phyloP scores from a whole-genome alignment of 2,113 vertebrate species.

The Larimichthys crocea region DNA sequence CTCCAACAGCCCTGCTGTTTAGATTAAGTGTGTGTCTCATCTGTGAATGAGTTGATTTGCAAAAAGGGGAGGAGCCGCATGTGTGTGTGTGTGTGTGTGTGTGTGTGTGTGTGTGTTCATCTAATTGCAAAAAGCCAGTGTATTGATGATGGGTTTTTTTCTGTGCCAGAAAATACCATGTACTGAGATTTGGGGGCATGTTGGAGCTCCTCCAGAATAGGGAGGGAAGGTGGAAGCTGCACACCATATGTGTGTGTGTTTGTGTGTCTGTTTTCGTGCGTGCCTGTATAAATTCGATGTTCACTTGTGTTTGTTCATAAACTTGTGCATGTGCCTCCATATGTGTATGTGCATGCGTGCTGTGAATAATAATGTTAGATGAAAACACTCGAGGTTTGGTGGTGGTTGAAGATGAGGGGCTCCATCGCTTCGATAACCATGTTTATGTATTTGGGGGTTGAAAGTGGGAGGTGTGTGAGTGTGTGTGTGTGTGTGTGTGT shows the following conservation, averaged over 20 bases:
- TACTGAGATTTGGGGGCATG: constrained; percentile 46
- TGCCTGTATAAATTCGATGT: constrained; percentile 43
- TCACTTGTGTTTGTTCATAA: constrained; percentile 62
- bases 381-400: constrained; percentile 53
- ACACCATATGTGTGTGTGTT: constrained; percentile 45
- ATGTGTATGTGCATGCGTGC: constrained; percentile 37
- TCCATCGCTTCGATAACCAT: constrained; percentile 51
- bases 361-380: constrained; percentile 62
- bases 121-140: constrained; percentile 57
- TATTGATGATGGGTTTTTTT: constrained; percentile 44
- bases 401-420: constrained; percentile 50
- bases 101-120: constrained; percentile 31
- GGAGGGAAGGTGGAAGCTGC: constrained; percentile 50
- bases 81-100: background rate
- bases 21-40: constrained; percentile 61
- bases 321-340: constrained; percentile 43
- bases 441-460: constrained; percentile 47
- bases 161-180: constrained; percentile 59
- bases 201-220: constrained; percentile 55
- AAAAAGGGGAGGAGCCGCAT: constrained; percentile 37
- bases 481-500: constrained; percentile 41
- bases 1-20: constrained; percentile 44
- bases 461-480: constrained; percentile 27
- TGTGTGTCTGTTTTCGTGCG: constrained; percentile 20
- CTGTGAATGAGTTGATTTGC: constrained; percentile 66